phyloP scores from a whole-genome alignment of 2,113 vertebrate species.

The Cygnus atratus region DNA sequence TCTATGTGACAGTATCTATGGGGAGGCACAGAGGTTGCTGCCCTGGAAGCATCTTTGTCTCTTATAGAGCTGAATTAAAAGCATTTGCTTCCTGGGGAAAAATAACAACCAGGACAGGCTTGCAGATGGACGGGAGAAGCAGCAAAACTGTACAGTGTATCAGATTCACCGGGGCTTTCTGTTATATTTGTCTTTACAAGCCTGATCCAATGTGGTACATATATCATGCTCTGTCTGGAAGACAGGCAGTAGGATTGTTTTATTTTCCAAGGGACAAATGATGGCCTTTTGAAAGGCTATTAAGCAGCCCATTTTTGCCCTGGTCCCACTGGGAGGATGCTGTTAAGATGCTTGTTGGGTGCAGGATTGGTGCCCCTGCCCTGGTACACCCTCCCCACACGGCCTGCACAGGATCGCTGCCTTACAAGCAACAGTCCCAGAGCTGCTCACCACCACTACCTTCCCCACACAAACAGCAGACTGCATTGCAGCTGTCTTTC shows the following conservation, averaged over 20 bases:
- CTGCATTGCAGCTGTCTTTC: background rate
- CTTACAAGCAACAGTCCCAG: background rate
- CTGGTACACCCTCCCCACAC: too few relatives aligned
- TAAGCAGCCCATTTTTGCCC: background rate
- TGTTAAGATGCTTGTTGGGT: background rate
- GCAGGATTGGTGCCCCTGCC: background rate
- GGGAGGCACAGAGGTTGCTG: background rate
- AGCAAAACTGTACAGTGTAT: rapidly evolving
- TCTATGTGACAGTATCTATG: background rate
- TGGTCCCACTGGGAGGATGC: background rate
- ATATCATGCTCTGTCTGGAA: background rate
- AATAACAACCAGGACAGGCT: background rate
- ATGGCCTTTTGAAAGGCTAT: background rate
- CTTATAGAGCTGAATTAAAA: background rate
- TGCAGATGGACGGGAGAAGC: background rate
- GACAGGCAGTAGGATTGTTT: background rate
- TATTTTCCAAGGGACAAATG: background rate
- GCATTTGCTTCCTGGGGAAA: background rate
- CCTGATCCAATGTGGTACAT: background rate
- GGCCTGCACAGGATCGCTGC: rapidly evolving
- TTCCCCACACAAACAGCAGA: background rate
- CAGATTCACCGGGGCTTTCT: background rate
- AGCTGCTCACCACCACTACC: background rate
- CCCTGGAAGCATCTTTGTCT: background rate
- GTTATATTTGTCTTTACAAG: background rate